A percentile compares a stretch with the other conserved stretches of the same genome.
Conservation (phyloP, 2,888 invertebrate genomes). For the Pristionchus exspectatus region DNA sequence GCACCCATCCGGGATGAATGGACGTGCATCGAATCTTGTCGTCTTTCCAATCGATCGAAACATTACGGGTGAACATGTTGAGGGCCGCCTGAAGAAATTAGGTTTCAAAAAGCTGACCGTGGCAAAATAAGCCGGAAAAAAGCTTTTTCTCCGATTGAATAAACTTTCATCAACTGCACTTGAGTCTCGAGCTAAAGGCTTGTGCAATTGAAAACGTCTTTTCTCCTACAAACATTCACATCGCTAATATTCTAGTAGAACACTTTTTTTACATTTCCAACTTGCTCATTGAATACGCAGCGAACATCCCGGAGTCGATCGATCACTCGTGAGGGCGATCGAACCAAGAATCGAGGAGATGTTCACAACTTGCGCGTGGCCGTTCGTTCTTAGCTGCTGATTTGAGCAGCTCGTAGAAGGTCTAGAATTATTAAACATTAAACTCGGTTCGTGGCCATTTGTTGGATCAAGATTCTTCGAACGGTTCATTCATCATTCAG, state of each 20-base stretch:
- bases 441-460: too few relatives aligned
- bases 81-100: neutral
- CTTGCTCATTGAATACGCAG: constrained; percentile 47
- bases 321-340: neutral
- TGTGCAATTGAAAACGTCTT: too few relatives aligned
- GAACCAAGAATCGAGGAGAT: constrained; percentile 47
- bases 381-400: neutral
- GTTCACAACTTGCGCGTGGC: constrained; percentile 41
- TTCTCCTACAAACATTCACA: too few relatives aligned
- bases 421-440: neutral
- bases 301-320: neutral
- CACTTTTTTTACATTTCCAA: neutral
- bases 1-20: constrained; percentile 56
- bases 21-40: constrained; percentile 18
- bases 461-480: too few relatives aligned
- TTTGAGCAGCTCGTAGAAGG: constrained; percentile 8
- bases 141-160: too few relatives aligned
- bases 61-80: constrained; percentile 30
- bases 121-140: too few relatives aligned
- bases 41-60: neutral
- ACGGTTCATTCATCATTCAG: too few relatives aligned
- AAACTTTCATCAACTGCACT: too few relatives aligned
- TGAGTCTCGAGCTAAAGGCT: too few relatives aligned
- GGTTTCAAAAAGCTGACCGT: too few relatives aligned
- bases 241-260: too few relatives aligned